These are phyloP conservation scores for Eulemur coronatus DNA, from an alignment of 2,797 vertebrate species.

Conservation along the genomic window DNA sequence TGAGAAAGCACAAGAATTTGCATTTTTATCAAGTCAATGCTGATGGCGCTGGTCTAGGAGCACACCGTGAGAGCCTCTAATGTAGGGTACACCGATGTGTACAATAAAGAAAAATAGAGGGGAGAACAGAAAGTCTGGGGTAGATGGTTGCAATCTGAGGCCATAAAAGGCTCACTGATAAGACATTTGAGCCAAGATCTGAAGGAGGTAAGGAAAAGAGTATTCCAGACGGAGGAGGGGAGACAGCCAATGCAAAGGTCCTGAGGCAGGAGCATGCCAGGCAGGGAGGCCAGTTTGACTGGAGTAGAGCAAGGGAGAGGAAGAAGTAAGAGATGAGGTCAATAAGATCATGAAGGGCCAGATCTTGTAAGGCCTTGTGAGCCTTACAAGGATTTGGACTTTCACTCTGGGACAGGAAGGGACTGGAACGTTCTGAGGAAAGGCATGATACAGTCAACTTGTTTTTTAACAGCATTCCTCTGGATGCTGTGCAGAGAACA, in stretches of 20 bases:
- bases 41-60: not conserved
- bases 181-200: not conserved
- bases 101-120: not conserved
- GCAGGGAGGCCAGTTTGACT: not conserved
- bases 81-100: rapidly evolving
- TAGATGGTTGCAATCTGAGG: too few relatives aligned
- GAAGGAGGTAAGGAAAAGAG: not conserved
- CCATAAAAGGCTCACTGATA: not conserved
- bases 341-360: not conserved
- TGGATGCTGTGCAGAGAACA: not conserved
- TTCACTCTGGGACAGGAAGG: not conserved
- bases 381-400: not conserved
- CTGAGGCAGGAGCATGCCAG: not conserved
- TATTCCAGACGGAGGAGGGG: not conserved
- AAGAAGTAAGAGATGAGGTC: not conserved
- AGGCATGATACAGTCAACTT: not conserved
- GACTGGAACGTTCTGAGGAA: not conserved
- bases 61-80: not conserved
- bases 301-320: not conserved
- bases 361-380: not conserved
- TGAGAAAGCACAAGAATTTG: not conserved
- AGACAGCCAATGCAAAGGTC: not conserved
- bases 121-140: not conserved
- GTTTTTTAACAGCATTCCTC: not conserved
- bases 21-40: not conserved